Percentiles rank a stretch among this genome's conserved stretches.
These are phyloP conservation scores for Pelecanus crispus DNA, from an alignment of 2,113 vertebrate species.

Conservation along the genomic window DNA sequence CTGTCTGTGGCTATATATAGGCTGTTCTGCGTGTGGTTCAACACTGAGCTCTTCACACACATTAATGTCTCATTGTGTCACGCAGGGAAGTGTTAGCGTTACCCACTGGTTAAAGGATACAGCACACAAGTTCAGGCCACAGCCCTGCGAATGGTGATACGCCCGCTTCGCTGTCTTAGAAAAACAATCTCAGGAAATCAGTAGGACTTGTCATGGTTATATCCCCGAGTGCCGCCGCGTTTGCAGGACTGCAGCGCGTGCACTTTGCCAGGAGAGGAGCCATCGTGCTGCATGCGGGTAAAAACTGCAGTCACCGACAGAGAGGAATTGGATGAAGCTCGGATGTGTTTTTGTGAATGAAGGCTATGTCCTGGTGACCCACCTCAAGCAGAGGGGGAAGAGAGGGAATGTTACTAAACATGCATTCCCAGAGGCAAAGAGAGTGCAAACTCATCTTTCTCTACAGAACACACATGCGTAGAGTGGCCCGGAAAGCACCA, in stretches of 20 bases:
- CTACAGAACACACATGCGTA: not conserved
- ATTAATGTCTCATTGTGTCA: not conserved
- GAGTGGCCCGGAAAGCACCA: constrained; percentile 4
- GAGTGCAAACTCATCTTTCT: not conserved
- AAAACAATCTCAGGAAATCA: not conserved
- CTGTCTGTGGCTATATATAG: not conserved
- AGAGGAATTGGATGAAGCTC: not conserved
- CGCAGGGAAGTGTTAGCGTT: not conserved
- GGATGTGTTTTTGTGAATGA: not conserved
- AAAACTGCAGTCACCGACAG: fast-evolving
- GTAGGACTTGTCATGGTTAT: not conserved
- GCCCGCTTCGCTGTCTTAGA: not conserved
- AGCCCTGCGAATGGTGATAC: fast-evolving
- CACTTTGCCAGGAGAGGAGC: not conserved
- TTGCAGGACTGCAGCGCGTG: not conserved
- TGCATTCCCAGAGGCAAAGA: not conserved
- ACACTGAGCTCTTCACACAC: not conserved
- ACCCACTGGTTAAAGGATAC: not conserved
- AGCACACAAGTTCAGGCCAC: not conserved
- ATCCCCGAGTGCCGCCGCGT: fast-evolving
- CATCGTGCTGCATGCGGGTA: fast-evolving
- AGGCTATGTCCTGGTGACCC: not conserved
- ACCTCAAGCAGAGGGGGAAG: not conserved
- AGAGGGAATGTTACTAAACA: not conserved
- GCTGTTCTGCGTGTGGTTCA: not conserved